Evolutionary conservation across 2,113 vertebrate species (phyloP).

Genomic region (Tyto alba): DNA sequence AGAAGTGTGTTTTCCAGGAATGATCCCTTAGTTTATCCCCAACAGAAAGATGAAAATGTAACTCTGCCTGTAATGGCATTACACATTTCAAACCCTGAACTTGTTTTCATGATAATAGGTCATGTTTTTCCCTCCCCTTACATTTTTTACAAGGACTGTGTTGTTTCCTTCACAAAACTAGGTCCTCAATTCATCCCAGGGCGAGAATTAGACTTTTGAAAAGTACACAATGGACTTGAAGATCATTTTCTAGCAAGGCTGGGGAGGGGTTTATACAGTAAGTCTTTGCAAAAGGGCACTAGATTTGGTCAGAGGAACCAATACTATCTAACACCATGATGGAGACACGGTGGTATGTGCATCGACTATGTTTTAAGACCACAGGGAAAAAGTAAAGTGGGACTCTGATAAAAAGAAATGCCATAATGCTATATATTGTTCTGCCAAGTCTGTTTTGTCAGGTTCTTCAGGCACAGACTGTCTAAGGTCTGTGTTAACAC

Average conservation of each 20-base stretch:
- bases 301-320: neutral
- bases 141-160: neutral
- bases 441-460: neutral
- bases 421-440: neutral
- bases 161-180: neutral
- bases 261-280: rapidly evolving
- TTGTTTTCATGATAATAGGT: neutral
- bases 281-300: neutral
- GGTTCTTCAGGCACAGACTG: neutral
- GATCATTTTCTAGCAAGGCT: neutral
- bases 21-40: neutral
- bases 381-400: neutral
- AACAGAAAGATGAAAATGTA: neutral
- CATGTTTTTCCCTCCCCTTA: neutral
- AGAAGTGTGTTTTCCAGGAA: neutral
- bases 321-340: rapidly evolving
- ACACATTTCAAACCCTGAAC: neutral
- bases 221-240: neutral
- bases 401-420: neutral
- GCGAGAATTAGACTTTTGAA: neutral
- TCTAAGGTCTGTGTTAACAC: neutral
- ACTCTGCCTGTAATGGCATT: neutral
- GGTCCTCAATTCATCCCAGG: neutral
- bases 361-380: neutral
- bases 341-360: rapidly evolving